Percentiles rank a stretch among this genome's conserved stretches.
Conservation (phyloP, 1,140 invertebrate species). For the Drosophila bocqueti region DNA sequence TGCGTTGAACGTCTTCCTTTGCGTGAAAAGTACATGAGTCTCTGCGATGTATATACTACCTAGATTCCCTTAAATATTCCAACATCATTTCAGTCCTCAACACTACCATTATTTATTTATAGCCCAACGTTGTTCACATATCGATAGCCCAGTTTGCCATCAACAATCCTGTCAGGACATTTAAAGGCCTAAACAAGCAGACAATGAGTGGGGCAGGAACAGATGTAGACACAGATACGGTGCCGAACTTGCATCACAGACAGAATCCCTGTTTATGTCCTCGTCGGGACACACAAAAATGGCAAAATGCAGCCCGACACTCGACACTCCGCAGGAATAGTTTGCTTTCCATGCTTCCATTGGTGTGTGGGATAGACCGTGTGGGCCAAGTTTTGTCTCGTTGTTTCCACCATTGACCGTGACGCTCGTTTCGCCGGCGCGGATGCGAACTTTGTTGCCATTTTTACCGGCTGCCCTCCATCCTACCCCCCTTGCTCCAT, state of each 20-base stretch:
- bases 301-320: constrained; percentile 59
- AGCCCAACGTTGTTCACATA: constrained; percentile 23
- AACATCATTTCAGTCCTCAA: constrained; percentile 3
- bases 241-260: constrained; percentile 39
- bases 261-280: constrained; percentile 70
- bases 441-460: constrained; percentile 59
- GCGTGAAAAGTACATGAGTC: background rate
- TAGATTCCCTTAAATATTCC: background rate
- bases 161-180: constrained; percentile 54
- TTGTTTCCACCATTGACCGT: constrained; percentile 70
- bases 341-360: constrained; percentile 30
- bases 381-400: constrained; percentile 22
- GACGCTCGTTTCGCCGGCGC: constrained; percentile 67
- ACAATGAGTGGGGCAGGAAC: constrained; percentile 36
- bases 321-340: constrained; percentile 26
- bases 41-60: no score
- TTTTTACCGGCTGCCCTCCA: constrained; percentile 18
- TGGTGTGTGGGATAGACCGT: constrained; percentile 1
- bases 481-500: background rate
- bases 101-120: constrained; percentile 28
- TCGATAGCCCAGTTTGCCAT: constrained; percentile 47
- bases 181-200: constrained; percentile 71
- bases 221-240: constrained; percentile 27
- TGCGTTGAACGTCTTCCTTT: background rate
- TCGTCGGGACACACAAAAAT: constrained; percentile 60